Evolutionary conservation across 1,140 invertebrate genomes (phyloP).

Genomic region (Drosophila repletoides): DNA sequence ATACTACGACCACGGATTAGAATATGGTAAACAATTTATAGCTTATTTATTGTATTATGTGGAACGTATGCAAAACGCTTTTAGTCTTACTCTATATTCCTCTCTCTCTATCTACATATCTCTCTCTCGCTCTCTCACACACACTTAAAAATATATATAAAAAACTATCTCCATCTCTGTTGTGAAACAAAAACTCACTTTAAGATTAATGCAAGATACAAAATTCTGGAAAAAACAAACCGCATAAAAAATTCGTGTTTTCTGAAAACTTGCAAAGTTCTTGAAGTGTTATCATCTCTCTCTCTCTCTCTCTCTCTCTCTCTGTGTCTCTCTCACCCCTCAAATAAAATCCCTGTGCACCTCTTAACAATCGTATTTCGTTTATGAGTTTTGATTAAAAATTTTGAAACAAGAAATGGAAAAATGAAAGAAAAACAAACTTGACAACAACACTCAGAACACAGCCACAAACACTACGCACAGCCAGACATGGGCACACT

Average conservation of each 20-base stretch:
- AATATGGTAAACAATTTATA: slow-evolving; percentile 90
- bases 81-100: slow-evolving; percentile 45
- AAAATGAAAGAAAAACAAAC: background rate
- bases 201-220: background rate
- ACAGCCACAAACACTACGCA: slow-evolving; percentile 17
- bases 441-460: slow-evolving; percentile 39
- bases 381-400: slow-evolving; percentile 38
- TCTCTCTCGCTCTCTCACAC: background rate
- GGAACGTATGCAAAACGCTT: slow-evolving; percentile 55
- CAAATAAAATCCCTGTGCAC: slow-evolving; percentile 5
- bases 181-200: background rate
- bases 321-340: background rate
- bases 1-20: slow-evolving; percentile 93
- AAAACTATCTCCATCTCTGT: too few relatives aligned
- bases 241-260: too few relatives aligned
- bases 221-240: background rate
- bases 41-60: slow-evolving; percentile 76
- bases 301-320: background rate
- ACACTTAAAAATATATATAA: too few relatives aligned
- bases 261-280: slow-evolving; percentile 12
- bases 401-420: slow-evolving; percentile 12
- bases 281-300: background rate
- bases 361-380: slow-evolving; percentile 36
- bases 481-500: too few relatives aligned
- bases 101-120: background rate